Percentiles rank a stretch among this genome's conserved stretches.
phyloP scores from a whole-genome alignment of 1,140 invertebrate genomes.

The Calephelis nemesis region DNA sequence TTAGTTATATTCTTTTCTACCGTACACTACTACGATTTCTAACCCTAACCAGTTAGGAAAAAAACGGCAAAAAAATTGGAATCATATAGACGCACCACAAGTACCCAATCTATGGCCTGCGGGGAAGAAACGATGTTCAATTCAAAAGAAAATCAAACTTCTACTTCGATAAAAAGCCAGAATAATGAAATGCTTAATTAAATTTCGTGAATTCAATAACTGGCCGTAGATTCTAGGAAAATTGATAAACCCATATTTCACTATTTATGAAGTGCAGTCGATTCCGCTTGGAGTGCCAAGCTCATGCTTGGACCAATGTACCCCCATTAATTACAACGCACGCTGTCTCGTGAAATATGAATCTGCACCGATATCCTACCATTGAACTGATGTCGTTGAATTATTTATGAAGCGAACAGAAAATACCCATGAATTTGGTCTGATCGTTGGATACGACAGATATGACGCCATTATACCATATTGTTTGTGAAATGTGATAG shows the following conservation, averaged over 20 bases:
- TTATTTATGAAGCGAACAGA: constrained; percentile 24
- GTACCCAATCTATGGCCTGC: too few species aligned
- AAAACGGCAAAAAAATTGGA: too few species aligned
- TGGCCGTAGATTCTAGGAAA: constrained; percentile 1
- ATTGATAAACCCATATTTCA: constrained; percentile 24
- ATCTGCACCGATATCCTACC: constrained; percentile 18
- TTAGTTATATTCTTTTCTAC: too few species aligned
- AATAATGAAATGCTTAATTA: too few species aligned
- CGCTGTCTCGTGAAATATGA: constrained; percentile 23
- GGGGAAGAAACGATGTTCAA: too few species aligned
- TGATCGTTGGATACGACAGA: constrained; percentile 16
- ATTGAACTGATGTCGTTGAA: constrained; percentile 21
- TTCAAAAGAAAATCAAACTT: too few species aligned
- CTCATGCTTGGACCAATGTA: constrained; percentile 21
- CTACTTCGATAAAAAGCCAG: too few species aligned
- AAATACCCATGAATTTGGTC: constrained; percentile 9
- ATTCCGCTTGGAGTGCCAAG: constrained; percentile 22
- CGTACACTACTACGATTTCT: too few species aligned
- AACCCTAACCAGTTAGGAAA: too few species aligned
- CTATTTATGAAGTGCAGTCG: constrained; percentile 22
- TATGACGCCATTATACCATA: constrained; percentile 6
- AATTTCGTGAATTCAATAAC: constrained; percentile 5
- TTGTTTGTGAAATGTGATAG: constrained; percentile 17
- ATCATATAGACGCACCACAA: too few species aligned
- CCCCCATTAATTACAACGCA: constrained; percentile 22